These are phyloP conservation scores for Monomorium pharaonis DNA, from an alignment of 1,140 invertebrate genomes.

Conservation along the genomic window DNA sequence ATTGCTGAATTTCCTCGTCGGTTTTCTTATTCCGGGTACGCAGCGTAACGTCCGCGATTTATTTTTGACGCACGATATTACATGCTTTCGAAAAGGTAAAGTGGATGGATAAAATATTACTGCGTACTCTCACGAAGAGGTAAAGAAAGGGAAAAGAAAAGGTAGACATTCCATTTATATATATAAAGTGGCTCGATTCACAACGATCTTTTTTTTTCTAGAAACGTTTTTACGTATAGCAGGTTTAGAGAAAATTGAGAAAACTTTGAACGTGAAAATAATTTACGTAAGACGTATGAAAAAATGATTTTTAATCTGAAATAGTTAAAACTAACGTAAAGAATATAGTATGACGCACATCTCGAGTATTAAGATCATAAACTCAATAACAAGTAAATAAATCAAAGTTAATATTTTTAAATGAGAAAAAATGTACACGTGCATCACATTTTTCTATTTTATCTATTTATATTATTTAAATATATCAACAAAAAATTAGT, in stretches of 20 bases:
- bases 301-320: not conserved
- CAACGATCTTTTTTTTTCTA: not conserved
- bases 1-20: slow-evolving; percentile 43
- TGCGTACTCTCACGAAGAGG: not conserved
- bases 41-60: slow-evolving; percentile 41
- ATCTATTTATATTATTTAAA: not conserved
- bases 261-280: not conserved
- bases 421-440: not conserved
- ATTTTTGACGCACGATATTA: slow-evolving; percentile 46
- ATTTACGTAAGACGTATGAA: not conserved
- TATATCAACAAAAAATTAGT: no score
- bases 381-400: not conserved
- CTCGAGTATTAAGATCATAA: not conserved
- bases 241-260: not conserved
- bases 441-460: not conserved
- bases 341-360: no score
- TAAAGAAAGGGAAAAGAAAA: not conserved
- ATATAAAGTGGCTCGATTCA: slow-evolving; percentile 24
- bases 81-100: slow-evolving; percentile 36
- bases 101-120: slow-evolving; percentile 41
- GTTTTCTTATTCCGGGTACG: slow-evolving; percentile 12
- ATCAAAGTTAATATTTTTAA: not conserved
- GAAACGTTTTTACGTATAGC: slow-evolving; percentile 6
- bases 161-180: slow-evolving; percentile 43
- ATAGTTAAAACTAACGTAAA: not conserved